phyloP scores from a whole-genome alignment of 2,888 invertebrate species.

The Andrena minutula region DNA sequence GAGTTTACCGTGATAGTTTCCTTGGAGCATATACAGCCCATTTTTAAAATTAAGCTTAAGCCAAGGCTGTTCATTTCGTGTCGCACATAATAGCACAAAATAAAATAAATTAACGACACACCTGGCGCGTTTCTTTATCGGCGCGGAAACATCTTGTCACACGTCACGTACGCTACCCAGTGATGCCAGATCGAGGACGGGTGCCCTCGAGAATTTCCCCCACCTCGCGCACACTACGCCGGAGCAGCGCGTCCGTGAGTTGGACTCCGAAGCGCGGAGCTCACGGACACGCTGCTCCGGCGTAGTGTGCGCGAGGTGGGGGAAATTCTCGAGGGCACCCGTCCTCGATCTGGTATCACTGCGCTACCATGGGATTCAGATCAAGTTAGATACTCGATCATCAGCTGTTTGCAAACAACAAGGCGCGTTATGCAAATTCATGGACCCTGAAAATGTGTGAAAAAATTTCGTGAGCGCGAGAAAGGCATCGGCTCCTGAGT shows the following conservation, averaged over 20 bases:
- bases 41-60: conserved; percentile 89
- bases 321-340: no score
- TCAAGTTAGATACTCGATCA: conserved; percentile 35
- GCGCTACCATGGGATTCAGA: conserved; percentile 10
- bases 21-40: conserved; percentile 92
- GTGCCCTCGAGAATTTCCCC: no score
- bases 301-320: no score
- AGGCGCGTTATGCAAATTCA: neutral
- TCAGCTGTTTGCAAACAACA: conserved; percentile 50
- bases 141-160: conserved; percentile 52
- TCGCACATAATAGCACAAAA: conserved; percentile 35
- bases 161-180: conserved; percentile 44
- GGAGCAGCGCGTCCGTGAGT: no score
- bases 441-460: neutral
- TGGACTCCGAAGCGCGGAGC: no score
- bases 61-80: conserved; percentile 89
- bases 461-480: conserved; percentile 6
- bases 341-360: no score
- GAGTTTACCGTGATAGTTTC: conserved; percentile 90
- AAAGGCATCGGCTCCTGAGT: neutral
- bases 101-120: conserved; percentile 30
- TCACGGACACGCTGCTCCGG: no score
- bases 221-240: no score
- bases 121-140: conserved; percentile 23
- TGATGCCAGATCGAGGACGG: no score